Base-by-base conservation (phyloP, 1,140 invertebrate genomes). In the Aradophagus sp. region DNA sequence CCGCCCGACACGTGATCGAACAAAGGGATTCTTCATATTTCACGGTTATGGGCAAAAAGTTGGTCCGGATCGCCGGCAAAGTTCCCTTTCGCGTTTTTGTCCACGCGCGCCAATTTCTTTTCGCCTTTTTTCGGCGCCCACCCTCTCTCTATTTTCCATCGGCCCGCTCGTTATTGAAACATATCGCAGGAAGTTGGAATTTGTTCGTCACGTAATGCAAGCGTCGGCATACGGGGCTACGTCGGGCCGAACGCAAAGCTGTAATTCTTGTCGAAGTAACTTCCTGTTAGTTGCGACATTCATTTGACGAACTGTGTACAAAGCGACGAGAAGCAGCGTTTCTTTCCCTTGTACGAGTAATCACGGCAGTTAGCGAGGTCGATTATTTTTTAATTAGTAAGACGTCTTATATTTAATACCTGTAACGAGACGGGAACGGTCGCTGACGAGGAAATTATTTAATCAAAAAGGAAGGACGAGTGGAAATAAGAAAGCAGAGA, bases 11-110 rank as follows among this genome's bases (percentile, higher is more conserved):
- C 19, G 47, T 52, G 42, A 58, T 70, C 58, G 42, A 52, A 19
- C 62, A 14, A 23, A 14, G 11, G 6, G 45, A 45, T 65, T 45
- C 53, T 68, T 73, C 70, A 63, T 66, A 68, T 73, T 73, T 73
- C 59, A 66, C 41, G 52, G 32, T 47, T 32, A 45, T 32, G 10
- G 12, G 29, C 45, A 68, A 56, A 42, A 20, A 26, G 26, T 47
- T 47, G 47, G 35, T 29, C 42, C 29, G 27, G n/a, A 47, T 19
- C n/a, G 7, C 13, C 39, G 32, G 10, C 20, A 55, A 50, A 16
- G 17, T 52, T 42, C 13, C 12, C 19, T 5, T 34, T 58, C 29
- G 7, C 11, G 4, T 5, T 23, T 23, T 23, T 23, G 4, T 23
- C 8, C 20, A 23, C 8, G 8, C 20, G 4, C 8, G 4, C 8